Evolutionary conservation across 2,888 invertebrate species (phyloP).

Genomic region (Lasioglossum zephyrum): DNA sequence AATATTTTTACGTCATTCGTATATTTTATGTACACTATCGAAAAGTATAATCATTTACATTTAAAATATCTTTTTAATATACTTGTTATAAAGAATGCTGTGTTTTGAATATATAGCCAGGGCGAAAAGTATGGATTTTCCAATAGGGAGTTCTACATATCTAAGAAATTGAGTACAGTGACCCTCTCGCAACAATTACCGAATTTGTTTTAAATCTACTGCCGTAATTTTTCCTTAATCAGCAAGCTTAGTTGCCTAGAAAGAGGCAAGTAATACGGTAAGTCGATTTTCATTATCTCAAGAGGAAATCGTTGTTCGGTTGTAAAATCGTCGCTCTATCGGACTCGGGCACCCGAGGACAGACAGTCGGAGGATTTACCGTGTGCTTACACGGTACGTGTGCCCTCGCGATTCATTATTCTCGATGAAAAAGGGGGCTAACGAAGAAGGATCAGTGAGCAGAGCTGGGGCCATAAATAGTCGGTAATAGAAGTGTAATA

Average conservation of each 20-base stretch:
- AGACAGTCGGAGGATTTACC: background rate
- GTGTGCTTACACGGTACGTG: background rate
- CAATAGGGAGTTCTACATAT: too few relatives aligned
- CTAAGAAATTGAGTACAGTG: too few relatives aligned
- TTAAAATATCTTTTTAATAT: too few relatives aligned
- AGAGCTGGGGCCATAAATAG: slow-evolving; percentile 37
- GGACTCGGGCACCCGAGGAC: background rate
- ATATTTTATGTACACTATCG: too few relatives aligned
- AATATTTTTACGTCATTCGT: too few relatives aligned
- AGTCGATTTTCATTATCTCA: background rate
- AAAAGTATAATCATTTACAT: too few relatives aligned
- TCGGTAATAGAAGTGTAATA: slow-evolving; percentile 31
- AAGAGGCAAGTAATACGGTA: background rate
- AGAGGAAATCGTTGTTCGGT: background rate
- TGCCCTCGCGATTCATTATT: slow-evolving; percentile 26
- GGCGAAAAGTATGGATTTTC: too few relatives aligned
- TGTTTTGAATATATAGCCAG: too few relatives aligned
- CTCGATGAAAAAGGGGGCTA: background rate
- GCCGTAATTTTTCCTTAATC: background rate
- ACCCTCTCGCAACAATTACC: too few relatives aligned
- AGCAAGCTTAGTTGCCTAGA: background rate
- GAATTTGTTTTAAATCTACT: too few relatives aligned
- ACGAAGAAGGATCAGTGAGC: slow-evolving; percentile 1
- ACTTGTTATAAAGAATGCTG: too few relatives aligned
- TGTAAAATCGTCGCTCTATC: background rate